Conservation (phyloP, 2,888 invertebrate species). For the Andrena bicolor region DNA sequence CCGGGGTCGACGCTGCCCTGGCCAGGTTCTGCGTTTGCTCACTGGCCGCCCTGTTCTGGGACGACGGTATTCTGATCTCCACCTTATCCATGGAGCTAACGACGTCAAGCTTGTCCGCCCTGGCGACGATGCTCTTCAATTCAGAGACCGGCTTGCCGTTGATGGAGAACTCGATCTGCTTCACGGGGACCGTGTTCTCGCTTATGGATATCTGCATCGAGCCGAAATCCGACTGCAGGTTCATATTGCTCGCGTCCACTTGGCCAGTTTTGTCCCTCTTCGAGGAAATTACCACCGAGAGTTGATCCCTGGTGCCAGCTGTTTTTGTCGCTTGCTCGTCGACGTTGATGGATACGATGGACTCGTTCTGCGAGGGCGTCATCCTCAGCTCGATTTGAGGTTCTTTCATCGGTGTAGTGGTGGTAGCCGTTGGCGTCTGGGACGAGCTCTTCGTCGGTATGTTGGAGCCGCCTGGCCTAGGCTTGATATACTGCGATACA, state of each 20-base stretch:
- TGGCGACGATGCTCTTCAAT: conserved; percentile 63
- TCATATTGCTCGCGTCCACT: neutral
- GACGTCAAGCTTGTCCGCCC: conserved; percentile 65
- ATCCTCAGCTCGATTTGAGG: conserved; percentile 65
- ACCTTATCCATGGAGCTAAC: conserved; percentile 70
- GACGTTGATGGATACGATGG: conserved; percentile 65
- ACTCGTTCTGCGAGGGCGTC: conserved; percentile 66
- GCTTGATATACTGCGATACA: conserved; percentile 21
- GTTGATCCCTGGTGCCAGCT: conserved; percentile 45
- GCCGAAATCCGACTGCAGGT: conserved; percentile 21
- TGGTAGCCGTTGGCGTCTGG: neutral
- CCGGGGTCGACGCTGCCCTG: neutral
- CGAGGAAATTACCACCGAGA: conserved; percentile 66
- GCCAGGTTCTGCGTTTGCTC: neutral
- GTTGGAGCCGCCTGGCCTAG: neutral
- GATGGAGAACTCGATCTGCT: conserved; percentile 73
- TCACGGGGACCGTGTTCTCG: conserved; percentile 65
- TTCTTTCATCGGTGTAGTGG: neutral
- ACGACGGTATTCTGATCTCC: conserved; percentile 70
- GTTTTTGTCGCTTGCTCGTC: conserved; percentile 29
- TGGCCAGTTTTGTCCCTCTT: neutral
- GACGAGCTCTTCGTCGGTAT: neutral
- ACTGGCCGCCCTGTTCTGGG: neutral
- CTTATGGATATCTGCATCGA: conserved; percentile 69
- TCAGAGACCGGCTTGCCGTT: conserved; percentile 71